These are phyloP conservation scores for Phoxinus dragarum DNA, from an alignment of 2,797 vertebrate genomes.

Conservation along the genomic window DNA sequence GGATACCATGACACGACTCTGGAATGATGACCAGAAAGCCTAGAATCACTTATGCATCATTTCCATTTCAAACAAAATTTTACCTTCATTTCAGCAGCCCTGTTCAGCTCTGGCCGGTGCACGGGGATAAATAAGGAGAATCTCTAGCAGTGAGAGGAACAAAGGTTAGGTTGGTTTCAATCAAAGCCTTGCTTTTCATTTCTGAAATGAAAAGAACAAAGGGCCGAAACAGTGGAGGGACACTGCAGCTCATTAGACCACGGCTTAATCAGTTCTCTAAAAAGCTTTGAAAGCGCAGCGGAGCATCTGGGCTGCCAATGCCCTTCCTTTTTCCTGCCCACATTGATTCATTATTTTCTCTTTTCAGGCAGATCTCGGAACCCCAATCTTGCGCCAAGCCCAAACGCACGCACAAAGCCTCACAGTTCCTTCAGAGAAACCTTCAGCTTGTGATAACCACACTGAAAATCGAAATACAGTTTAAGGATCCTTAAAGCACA, in stretches of 20 bases:
- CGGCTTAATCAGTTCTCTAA: constrained; percentile 62
- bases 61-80: constrained; percentile 61
- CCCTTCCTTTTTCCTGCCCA: constrained; percentile 47
- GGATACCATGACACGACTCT: constrained; percentile 13
- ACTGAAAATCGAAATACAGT: constrained; percentile 14
- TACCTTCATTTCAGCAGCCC: constrained; percentile 52
- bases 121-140: constrained; percentile 53
- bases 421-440: constrained; percentile 22
- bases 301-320: constrained; percentile 55
- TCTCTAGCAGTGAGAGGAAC: constrained; percentile 50
- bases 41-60: constrained; percentile 48
- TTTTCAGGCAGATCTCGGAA: constrained; percentile 47
- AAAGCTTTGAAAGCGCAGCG: constrained; percentile 57
- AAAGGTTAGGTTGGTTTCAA: constrained; percentile 54
- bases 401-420: not conserved
- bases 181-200: constrained; percentile 58
- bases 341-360: constrained; percentile 57
- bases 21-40: constrained; percentile 26
- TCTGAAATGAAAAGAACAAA: constrained; percentile 63
- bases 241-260: constrained; percentile 61
- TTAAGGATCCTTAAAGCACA: constrained; percentile 28
- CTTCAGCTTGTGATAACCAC: constrained; percentile 16
- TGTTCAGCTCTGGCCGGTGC: constrained; percentile 32
- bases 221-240: constrained; percentile 43
- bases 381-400: constrained; percentile 37